A percentile compares a stretch with the other conserved stretches of the same genome.
Conservation (phyloP, 2,797 vertebrate genomes). For the Bradypodion pumilum region DNA sequence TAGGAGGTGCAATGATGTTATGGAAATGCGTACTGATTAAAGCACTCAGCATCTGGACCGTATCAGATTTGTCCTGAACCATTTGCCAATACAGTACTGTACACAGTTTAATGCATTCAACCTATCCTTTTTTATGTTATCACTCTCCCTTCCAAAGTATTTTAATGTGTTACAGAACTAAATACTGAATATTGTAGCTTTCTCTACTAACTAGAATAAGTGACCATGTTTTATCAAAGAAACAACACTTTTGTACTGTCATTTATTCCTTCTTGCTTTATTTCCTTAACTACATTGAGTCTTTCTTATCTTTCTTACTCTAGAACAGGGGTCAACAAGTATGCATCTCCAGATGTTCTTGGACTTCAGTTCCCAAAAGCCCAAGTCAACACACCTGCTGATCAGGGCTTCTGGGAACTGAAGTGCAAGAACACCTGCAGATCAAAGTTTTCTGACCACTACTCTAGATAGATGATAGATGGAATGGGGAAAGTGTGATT, state of each 20-base stretch:
- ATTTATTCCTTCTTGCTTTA: not conserved
- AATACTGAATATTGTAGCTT: not conserved
- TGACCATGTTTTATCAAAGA: constrained; percentile 16
- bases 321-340: no score
- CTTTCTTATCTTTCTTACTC: not conserved
- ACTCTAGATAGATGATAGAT: no score
- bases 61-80: not conserved
- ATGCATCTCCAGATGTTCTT: no score
- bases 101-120: constrained; percentile 9
- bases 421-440: no score
- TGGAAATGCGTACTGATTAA: not conserved
- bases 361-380: no score
- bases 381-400: no score
- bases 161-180: constrained; percentile 1
- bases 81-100: not conserved
- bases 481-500: no score
- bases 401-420: no score
- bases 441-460: no score
- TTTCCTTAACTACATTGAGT: not conserved
- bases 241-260: not conserved
- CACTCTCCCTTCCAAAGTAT: constrained; percentile 15
- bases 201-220: constrained; percentile 26
- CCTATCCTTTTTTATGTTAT: constrained; percentile 10
- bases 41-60: not conserved
- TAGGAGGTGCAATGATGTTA: not conserved